A percentile compares a stretch with the other conserved stretches of the same genome.
Conservation (phyloP, 35 echinoderm and acorn worm species). For the Amphiura filiformis region DNA sequence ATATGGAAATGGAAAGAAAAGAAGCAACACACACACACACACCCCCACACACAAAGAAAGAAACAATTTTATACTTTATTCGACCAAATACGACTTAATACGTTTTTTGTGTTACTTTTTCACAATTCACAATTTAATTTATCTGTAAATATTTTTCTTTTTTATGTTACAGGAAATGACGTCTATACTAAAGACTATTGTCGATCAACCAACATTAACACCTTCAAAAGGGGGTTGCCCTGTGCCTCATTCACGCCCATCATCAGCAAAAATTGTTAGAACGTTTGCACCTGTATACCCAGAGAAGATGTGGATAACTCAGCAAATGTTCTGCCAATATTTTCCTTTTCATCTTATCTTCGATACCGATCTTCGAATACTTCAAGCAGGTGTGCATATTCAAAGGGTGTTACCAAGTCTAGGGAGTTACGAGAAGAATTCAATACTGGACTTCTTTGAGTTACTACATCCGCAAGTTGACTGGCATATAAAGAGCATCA, state of each 20-base stretch:
- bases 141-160: no score
- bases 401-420: slow-evolving; percentile 80
- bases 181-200: background rate
- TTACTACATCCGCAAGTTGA: slow-evolving; percentile 97
- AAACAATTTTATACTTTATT: no score
- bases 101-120: no score
- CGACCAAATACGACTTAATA: no score
- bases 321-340: slow-evolving; percentile 90
- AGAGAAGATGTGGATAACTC: slow-evolving; percentile 89
- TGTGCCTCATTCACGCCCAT: slow-evolving; percentile 19
- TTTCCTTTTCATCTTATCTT: slow-evolving; percentile 98
- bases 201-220: background rate
- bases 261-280: slow-evolving; percentile 46
- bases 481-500: slow-evolving; percentile 82
- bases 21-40: no score
- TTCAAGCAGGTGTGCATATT: slow-evolving; percentile 89
- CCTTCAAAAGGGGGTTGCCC: background rate
- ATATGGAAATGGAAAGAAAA: no score
- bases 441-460: slow-evolving; percentile 72
- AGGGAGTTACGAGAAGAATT: slow-evolving; percentile 49
- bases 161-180: background rate
- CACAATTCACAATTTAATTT: no score
- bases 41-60: no score
- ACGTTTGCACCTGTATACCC: slow-evolving; percentile 77
- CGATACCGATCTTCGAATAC: slow-evolving; percentile 57